phyloP scores from a whole-genome alignment of 2,113 vertebrate species.

The Passerina amoena region DNA sequence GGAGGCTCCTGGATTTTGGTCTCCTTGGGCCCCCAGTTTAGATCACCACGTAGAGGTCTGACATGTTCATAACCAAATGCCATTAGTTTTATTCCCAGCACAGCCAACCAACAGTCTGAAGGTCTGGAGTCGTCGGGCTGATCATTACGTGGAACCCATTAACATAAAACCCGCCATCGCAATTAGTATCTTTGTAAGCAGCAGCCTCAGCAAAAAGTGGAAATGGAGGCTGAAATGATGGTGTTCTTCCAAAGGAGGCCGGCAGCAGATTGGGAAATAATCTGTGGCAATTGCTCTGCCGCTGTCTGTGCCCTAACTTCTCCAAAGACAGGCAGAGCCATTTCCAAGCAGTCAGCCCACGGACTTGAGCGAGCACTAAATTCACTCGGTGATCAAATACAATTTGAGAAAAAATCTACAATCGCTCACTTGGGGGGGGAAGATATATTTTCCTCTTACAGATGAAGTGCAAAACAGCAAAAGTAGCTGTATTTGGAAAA shows the following conservation, averaged over 20 bases:
- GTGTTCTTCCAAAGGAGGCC: conserved; percentile 13
- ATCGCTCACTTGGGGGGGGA: not conserved
- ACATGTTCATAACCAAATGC: not conserved
- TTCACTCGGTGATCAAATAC: not conserved
- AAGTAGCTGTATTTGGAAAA: not conserved
- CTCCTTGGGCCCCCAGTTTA: not conserved
- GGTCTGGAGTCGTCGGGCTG: not conserved
- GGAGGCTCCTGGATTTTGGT: not conserved
- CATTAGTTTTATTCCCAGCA: not conserved
- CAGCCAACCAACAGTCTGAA: not conserved
- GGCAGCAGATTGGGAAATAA: conserved; percentile 31
- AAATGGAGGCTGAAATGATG: conserved; percentile 30
- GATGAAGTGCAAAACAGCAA: not conserved
- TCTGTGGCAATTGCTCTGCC: conserved; percentile 8
- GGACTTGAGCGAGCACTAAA: not conserved
- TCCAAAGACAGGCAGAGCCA: not conserved
- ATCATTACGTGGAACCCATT: conserved; percentile 33
- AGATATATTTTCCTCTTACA: not conserved
- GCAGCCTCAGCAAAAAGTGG: conserved; percentile 57
- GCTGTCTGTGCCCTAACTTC: not conserved
- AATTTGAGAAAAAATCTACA: not conserved
- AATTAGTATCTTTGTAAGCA: conserved; percentile 52
- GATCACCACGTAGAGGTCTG: not conserved
- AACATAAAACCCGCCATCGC: conserved; percentile 51
- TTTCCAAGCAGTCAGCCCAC: not conserved